Conservation (phyloP, 2,888 invertebrate genomes). For the Chrysina gloriosa region DNA sequence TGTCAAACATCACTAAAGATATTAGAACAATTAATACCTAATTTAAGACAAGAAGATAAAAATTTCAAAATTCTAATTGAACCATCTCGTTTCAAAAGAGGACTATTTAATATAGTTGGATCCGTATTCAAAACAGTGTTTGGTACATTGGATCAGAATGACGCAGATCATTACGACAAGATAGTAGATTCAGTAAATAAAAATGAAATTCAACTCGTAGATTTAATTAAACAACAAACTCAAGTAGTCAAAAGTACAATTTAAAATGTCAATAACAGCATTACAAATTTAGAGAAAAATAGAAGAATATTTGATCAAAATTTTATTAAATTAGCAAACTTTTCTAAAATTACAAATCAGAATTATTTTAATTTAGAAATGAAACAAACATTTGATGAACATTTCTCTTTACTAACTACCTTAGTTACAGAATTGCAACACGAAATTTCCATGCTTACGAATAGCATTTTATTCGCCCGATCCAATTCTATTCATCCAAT, state of each 20-base stretch:
- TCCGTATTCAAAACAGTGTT: conserved; percentile 21
- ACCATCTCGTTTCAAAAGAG: conserved; percentile 5
- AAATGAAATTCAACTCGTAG: no score
- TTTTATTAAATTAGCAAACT: conserved; percentile 11
- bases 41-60: conserved; percentile 3
- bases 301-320: conserved; percentile 30
- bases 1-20: not conserved
- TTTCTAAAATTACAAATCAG: not conserved
- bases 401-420: conserved; percentile 3
- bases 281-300: conserved; percentile 30
- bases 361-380: conserved; percentile 26
- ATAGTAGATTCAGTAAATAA: no score
- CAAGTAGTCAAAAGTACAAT: conserved; percentile 36
- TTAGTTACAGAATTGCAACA: conserved; percentile 3
- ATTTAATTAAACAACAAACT: no score
- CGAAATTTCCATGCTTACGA: not conserved
- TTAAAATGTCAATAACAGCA: conserved; percentile 30
- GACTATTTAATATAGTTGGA: conserved; percentile 8
- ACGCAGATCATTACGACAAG: conserved; percentile 33
- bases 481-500: not conserved
- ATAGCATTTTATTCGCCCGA: conserved; percentile 6
- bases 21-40: not conserved
- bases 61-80: not conserved
- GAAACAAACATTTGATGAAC: conserved; percentile 21
- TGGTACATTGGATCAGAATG: conserved; percentile 28